Evolutionary conservation across 2,797 vertebrate species (phyloP).

Genomic region (Helostoma temminkii): DNA sequence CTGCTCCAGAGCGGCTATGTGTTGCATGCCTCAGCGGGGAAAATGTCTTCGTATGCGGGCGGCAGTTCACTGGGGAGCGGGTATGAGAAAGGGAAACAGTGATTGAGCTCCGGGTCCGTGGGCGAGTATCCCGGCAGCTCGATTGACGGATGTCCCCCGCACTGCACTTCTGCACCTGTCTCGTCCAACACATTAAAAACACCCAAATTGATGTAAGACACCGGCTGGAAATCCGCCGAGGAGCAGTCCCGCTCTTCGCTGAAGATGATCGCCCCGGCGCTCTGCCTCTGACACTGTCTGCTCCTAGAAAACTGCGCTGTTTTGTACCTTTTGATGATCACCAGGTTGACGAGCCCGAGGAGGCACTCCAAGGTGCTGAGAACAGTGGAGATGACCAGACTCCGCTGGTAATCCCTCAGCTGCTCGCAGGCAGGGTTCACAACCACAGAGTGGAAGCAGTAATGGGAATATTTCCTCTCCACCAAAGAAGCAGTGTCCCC

Average conservation of each 20-base stretch:
- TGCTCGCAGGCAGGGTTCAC: constrained; percentile 86
- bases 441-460: constrained; percentile 86
- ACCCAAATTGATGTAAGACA: constrained; percentile 94
- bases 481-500: constrained; percentile 94
- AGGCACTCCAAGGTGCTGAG: constrained; percentile 95
- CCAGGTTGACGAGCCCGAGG: constrained; percentile 91
- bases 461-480: constrained; percentile 94
- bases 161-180: constrained; percentile 90
- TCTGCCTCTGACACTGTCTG: constrained; percentile 81
- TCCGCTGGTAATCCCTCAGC: constrained; percentile 92
- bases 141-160: constrained; percentile 92
- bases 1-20: constrained; percentile 73
- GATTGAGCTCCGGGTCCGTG: constrained; percentile 90
- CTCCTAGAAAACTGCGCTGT: constrained; percentile 86
- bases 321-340: constrained; percentile 92
- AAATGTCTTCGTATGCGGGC: constrained; percentile 92
- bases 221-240: constrained; percentile 86
- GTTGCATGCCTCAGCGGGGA: constrained; percentile 86
- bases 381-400: constrained; percentile 91
- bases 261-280: constrained; percentile 86
- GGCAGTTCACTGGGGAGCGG: constrained; percentile 89
- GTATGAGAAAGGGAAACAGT: constrained; percentile 92
- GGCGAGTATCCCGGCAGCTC: constrained; percentile 95
- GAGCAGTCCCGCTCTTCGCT: constrained; percentile 89
- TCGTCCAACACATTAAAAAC: constrained; percentile 88